Evolutionary conservation across 1,140 invertebrate genomes (phyloP).

Genomic region (Drosophila pachea): DNA sequence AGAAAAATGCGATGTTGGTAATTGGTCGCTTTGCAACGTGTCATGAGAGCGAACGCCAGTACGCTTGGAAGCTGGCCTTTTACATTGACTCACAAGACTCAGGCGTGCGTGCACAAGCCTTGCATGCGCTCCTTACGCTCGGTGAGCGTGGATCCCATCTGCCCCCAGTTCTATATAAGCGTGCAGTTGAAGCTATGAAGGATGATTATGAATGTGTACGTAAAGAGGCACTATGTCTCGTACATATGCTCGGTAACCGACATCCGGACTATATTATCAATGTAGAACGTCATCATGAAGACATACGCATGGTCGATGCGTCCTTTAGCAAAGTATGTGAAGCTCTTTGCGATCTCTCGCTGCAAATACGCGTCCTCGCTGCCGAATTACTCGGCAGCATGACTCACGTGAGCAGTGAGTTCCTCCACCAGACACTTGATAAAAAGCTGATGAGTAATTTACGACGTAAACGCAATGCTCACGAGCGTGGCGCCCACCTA

Average conservation of each 20-base stretch:
- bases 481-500: constrained; percentile 89
- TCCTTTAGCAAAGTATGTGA: constrained; percentile 97
- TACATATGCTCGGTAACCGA: constrained; percentile 90
- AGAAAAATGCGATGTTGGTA: constrained; percentile 88
- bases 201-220: constrained; percentile 98
- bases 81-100: constrained; percentile 94
- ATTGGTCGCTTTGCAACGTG: constrained; percentile 82
- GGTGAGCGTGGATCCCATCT: constrained; percentile 85
- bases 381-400: constrained; percentile 91
- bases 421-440: constrained; percentile 97
- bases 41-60: constrained; percentile 80
- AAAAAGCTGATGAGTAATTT: constrained; percentile 99
- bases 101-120: constrained; percentile 91
- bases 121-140: constrained; percentile 86
- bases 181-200: constrained; percentile 89
- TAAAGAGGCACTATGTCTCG: constrained; percentile 89
- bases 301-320: constrained; percentile 94
- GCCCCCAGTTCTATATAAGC: constrained; percentile 88
- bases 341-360: constrained; percentile 94
- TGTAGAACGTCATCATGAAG: constrained; percentile 82
- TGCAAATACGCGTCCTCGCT: constrained; percentile 87
- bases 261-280: constrained; percentile 90
- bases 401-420: constrained; percentile 91
- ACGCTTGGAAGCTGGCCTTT: constrained; percentile 85
- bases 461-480: constrained; percentile 89